These are phyloP conservation scores for Acronicta alni DNA, from an alignment of 2,888 invertebrate genomes.

Conservation along the genomic window DNA sequence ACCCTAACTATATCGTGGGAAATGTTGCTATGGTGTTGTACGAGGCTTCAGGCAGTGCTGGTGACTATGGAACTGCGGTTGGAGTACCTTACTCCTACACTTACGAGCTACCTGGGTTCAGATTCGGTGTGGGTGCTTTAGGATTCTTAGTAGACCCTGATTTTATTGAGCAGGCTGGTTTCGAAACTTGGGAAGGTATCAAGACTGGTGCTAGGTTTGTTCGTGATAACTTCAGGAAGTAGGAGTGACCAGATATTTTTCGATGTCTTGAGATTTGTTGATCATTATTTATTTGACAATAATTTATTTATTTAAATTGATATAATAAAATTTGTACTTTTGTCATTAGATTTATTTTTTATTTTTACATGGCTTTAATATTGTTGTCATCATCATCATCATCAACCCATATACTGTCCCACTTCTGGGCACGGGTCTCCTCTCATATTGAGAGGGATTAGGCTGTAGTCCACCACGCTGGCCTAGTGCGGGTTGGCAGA, in stretches of 20 bases:
- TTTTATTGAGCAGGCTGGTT: constrained; percentile 87
- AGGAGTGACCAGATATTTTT: background rate
- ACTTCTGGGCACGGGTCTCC: too few relatives aligned
- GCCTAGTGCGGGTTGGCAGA: too few relatives aligned
- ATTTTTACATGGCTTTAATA: too few relatives aligned
- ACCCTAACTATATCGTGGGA: constrained; percentile 85
- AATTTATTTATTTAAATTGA: constrained; percentile 3
- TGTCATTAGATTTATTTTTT: too few relatives aligned
- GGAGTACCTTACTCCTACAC: constrained; percentile 89
- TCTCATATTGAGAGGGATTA: too few relatives aligned
- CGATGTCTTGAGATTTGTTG: background rate
- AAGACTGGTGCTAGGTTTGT: constrained; percentile 84
- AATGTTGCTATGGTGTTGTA: constrained; percentile 85
- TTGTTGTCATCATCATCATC: too few relatives aligned
- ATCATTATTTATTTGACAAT: background rate
- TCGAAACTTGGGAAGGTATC: constrained; percentile 90
- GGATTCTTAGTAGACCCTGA: constrained; percentile 89
- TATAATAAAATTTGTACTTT: background rate
- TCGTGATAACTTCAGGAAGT: constrained; percentile 55
- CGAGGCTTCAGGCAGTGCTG: constrained; percentile 90
- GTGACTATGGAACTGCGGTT: constrained; percentile 89
- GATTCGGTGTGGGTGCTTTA: constrained; percentile 72
- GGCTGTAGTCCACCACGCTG: too few relatives aligned
- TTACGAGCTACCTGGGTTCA: constrained; percentile 87
- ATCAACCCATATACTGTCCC: too few relatives aligned